A percentile compares a stretch with the other conserved stretches of the same genome.
These are phyloP conservation scores for Sebastes taczanowskii DNA, from an alignment of 2,797 vertebrate species.

Conservation along the genomic window DNA sequence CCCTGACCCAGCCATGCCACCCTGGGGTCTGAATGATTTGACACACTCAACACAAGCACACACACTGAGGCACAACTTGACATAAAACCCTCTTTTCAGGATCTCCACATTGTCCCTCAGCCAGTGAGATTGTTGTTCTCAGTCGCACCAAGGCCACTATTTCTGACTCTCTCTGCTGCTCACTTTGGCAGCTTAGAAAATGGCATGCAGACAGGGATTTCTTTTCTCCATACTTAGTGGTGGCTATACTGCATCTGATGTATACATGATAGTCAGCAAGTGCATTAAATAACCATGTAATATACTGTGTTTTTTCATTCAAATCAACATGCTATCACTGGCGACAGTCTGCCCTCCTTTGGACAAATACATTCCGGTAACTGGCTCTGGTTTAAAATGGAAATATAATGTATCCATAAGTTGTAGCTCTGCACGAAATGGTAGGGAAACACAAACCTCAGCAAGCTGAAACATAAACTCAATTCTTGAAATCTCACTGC, in stretches of 20 bases:
- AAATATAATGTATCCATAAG: not conserved
- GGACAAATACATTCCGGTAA: not conserved
- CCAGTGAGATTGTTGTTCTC: constrained; percentile 6
- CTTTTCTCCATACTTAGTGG: not conserved
- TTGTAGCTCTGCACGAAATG: not conserved
- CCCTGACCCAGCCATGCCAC: constrained; percentile 55
- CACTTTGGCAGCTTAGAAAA: constrained; percentile 7
- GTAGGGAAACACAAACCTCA: not conserved
- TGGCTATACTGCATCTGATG: not conserved
- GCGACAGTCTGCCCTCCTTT: not conserved
- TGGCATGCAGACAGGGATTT: not conserved
- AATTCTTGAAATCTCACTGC: not conserved
- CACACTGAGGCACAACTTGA: not conserved
- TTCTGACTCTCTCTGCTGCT: constrained; percentile 22
- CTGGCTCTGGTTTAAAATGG: not conserved
- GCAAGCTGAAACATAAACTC: not conserved
- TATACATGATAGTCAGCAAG: not conserved
- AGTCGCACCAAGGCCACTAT: constrained; percentile 21
- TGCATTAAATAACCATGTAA: not conserved
- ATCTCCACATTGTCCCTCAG: constrained; percentile 13
- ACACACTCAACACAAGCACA: constrained; percentile 25
- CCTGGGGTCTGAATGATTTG: constrained; percentile 42
- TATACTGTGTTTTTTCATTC: not conserved
- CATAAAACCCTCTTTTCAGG: constrained; percentile 19
- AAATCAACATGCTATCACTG: not conserved